phyloP scores from a whole-genome alignment of 2,888 invertebrate genomes.

The Zygothrica quintamaculata region DNA sequence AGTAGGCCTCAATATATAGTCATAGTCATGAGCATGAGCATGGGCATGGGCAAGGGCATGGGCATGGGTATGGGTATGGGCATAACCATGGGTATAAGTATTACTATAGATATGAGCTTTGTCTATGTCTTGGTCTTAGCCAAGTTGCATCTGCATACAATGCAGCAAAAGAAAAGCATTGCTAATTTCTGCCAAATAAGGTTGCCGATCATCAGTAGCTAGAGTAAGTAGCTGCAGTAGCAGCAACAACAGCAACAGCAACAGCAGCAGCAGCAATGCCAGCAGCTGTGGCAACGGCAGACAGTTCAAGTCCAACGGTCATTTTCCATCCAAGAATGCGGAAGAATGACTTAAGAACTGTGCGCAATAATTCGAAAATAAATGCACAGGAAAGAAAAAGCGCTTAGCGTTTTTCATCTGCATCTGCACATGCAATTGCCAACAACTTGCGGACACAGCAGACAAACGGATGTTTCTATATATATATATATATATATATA shows the following conservation, averaged over 20 bases:
- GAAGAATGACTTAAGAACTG: conserved; percentile 81
- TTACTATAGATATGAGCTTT: background rate
- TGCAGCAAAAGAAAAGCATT: conserved; percentile 48
- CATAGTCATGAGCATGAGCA: no score
- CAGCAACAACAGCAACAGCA: conserved; percentile 9
- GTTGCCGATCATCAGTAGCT: conserved; percentile 39
- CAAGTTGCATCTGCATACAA: conserved; percentile 68
- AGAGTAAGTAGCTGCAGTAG: conserved; percentile 4
- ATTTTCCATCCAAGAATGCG: conserved; percentile 81
- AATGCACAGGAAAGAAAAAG: conserved; percentile 73
- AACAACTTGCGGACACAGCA: conserved; percentile 20
- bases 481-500: conserved; percentile 1
- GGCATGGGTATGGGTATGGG: no score
- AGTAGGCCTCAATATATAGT: background rate
- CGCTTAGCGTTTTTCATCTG: conserved; percentile 59
- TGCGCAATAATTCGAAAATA: conserved; percentile 81
- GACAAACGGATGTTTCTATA: conserved; percentile 31
- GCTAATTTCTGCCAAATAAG: conserved; percentile 75
- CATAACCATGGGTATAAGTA: no score
- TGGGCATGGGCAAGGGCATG: no score
- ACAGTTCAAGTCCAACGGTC: conserved; percentile 69
- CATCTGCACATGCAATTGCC: conserved; percentile 45
- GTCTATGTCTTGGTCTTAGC: conserved; percentile 21
- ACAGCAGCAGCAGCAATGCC: conserved; percentile 14
- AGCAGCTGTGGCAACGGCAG: conserved; percentile 7